phyloP scores from a whole-genome alignment of 2,888 invertebrate species.

The Euzophera pinguis region DNA sequence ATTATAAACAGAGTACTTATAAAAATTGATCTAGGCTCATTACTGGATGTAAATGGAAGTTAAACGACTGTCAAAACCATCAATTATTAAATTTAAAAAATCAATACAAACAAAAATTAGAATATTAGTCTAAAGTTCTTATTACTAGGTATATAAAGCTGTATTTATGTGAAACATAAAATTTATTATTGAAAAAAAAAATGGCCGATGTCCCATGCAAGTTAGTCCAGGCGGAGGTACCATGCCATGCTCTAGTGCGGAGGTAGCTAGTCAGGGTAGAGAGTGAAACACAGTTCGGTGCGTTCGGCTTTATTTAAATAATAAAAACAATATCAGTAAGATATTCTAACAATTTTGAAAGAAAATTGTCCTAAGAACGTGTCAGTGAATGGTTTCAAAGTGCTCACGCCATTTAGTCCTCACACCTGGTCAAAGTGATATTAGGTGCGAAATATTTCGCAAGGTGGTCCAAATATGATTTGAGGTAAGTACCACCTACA shows the following conservation, averaged over 20 bases:
- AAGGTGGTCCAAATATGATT: conserved; percentile 41
- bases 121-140: conserved; percentile 23
- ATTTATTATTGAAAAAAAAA: conserved; percentile 25
- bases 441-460: conserved; percentile 43
- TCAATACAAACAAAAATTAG: conserved; percentile 8
- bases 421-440: conserved; percentile 25
- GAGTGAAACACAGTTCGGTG: conserved; percentile 79
- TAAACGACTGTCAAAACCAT: conserved; percentile 12
- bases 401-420: conserved; percentile 44
- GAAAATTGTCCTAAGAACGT: conserved; percentile 49
- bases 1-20: conserved; percentile 39
- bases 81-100: conserved; percentile 19
- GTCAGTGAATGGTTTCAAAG: conserved; percentile 55
- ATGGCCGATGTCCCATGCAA: conserved; percentile 54
- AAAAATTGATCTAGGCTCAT: conserved; percentile 25
- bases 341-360: conserved; percentile 56
- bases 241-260: conserved; percentile 74
- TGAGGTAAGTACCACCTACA: conserved; percentile 37
- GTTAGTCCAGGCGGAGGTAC: conserved; percentile 50
- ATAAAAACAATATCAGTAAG: conserved; percentile 53
- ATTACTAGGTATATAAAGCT: conserved; percentile 26
- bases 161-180: conserved; percentile 36
- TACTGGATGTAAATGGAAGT: conserved; percentile 16
- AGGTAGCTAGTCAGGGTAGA: conserved; percentile 62
- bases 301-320: conserved; percentile 72